Base-by-base conservation (phyloP, 1,140 invertebrate genomes). In the Hylaeus volcanicus region DNA sequence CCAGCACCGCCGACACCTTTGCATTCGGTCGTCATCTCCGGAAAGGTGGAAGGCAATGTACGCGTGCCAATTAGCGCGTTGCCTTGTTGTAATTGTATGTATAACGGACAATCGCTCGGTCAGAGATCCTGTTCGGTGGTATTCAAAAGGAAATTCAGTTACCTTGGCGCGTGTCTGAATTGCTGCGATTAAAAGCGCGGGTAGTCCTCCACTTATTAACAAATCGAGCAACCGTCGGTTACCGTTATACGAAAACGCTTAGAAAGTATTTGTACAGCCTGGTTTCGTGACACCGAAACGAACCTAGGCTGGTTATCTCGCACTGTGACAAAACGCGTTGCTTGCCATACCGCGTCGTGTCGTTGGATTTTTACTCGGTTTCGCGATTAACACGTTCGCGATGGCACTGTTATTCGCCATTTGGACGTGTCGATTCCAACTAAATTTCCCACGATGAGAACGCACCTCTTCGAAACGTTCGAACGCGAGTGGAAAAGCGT, bases 11-110 rank as follows among this genome's bases (percentile, higher is more conserved):
- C 11, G 61, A 8, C 61, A 41, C 5, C 39, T 41, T 3, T 26
- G 11, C 60, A 37, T 56, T 76, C 61, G 58, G 64, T 71, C 73
- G 68, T 53, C 58, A 64, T 80, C 74, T 41, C 55, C 65, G 39
- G 56, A 64, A 84, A 84, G 81, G 37, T 65, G 37, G 37, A n/a
- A 9, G 60, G 60, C 39, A 45, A 60, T 43, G 63, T 11, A 61
- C 73, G 77, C 61, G 85, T 86, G 84, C 77, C 77, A 83, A 87
- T 83, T 60, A 86, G 43, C 56, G 72, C 75, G 65, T 26, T 26
- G 37, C 41, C 8, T 26, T 45, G 51, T 53, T 69, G 60, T 76
- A 84, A 84, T 84, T 71, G 58, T 45, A 79, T 45, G 51, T 55
- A 56, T 73, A 73, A 65, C 51, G 77, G 61, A 14, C 61, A 15